A percentile compares a stretch with the other conserved stretches of the same genome.
Conservation (phyloP, 2,113 vertebrate species). For the Theristicus caerulescens region DNA sequence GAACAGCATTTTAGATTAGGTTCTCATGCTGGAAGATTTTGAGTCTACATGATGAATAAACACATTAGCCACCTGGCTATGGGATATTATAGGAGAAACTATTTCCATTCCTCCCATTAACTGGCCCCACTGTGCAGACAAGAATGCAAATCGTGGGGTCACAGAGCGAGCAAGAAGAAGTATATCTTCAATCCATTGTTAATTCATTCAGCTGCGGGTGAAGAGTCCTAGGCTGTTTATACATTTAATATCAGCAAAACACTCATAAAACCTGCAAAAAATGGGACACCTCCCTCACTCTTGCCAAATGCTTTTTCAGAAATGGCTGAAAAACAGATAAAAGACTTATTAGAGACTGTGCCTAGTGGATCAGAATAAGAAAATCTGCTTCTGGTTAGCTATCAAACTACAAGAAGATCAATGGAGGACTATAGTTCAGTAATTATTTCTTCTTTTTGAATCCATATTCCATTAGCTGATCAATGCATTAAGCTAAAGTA, state of each 20-base stretch:
- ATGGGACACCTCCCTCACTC: not conserved
- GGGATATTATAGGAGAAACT: not conserved
- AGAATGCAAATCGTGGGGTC: not conserved
- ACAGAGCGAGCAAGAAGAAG: not conserved
- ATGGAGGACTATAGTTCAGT: not conserved
- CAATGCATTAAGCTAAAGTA: not conserved
- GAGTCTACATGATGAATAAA: not conserved
- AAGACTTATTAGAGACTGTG: not conserved
- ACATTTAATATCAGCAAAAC: not conserved
- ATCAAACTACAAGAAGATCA: not conserved
- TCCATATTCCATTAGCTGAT: not conserved
- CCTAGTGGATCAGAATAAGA: not conserved
- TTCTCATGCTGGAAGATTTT: not conserved
- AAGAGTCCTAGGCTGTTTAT: not conserved
- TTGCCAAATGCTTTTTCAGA: not conserved
- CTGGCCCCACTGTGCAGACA: not conserved
- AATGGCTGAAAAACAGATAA: not conserved
- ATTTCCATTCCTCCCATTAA: not conserved
- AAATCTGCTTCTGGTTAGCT: not conserved
- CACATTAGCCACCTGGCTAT: not conserved
- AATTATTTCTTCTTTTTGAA: conserved; percentile 25
- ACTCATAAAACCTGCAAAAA: not conserved
- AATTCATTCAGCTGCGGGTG: not conserved
- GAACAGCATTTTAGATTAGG: not conserved
- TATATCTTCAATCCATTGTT: not conserved